Percentiles rank a stretch among this genome's conserved stretches.
Conservation (phyloP, 2,113 vertebrate species). For the Chunga burmeisteri region DNA sequence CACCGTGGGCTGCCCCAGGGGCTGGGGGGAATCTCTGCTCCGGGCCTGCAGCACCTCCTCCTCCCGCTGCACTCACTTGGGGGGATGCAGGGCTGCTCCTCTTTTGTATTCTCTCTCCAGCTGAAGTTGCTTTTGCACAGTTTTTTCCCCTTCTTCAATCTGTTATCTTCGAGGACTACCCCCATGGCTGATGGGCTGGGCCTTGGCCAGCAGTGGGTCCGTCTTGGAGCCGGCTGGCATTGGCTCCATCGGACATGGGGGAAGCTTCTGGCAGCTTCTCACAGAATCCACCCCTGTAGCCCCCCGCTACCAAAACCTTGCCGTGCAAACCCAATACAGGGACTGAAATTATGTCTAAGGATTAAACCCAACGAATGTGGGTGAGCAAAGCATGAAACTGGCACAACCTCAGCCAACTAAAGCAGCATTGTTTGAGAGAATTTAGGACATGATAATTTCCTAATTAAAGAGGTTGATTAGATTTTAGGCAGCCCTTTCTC, state of each 20-base stretch:
- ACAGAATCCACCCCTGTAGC: background rate
- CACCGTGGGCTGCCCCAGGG: background rate
- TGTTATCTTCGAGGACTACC: background rate
- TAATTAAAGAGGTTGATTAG: background rate
- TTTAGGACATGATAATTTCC: background rate
- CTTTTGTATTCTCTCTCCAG: background rate
- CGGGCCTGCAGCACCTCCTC: background rate
- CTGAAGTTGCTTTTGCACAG: background rate
- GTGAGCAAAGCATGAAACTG: background rate
- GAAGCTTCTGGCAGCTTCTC: background rate
- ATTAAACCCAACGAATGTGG: background rate
- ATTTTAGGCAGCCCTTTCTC: background rate
- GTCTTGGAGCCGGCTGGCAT: background rate
- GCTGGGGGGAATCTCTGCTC: background rate
- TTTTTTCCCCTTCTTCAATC: background rate
- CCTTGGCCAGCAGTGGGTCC: background rate
- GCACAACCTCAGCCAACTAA: background rate
- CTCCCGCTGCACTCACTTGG: no score
- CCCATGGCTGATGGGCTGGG: background rate
- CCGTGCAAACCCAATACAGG: background rate
- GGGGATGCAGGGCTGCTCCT: no score
- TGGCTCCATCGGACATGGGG: background rate
- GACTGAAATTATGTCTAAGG: background rate
- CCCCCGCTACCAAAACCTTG: background rate
- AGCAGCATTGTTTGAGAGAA: background rate